These are phyloP conservation scores for Geotria australis DNA, from an alignment of 2,797 vertebrate genomes.

Conservation along the genomic window DNA sequence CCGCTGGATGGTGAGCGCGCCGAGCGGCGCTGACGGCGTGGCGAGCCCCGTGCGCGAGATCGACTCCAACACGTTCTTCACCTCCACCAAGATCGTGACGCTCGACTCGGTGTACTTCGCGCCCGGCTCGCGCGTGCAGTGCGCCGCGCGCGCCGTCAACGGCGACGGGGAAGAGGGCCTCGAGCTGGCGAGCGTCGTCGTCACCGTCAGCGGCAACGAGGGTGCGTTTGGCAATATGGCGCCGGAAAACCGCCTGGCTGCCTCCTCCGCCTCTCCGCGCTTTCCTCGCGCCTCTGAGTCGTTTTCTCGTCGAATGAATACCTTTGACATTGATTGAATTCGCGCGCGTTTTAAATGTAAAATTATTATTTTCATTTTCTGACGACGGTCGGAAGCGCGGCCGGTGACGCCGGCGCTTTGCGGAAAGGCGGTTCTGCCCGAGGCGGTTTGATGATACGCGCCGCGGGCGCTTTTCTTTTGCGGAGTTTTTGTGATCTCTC, in stretches of 20 bases:
- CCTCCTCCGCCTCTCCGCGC: no score
- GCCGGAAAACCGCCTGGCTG: no score
- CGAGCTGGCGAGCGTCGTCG: constrained; percentile 41
- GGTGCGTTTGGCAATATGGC: constrained; percentile 20
- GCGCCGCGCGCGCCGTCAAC: constrained; percentile 52
- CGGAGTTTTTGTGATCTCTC: no score
- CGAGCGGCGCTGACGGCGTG: constrained; percentile 40
- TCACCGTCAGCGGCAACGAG: constrained; percentile 31
- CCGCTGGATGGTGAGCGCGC: constrained; percentile 59
- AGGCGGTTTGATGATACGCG: no score
- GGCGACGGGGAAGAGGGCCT: constrained; percentile 40
- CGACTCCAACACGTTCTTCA: constrained; percentile 85
- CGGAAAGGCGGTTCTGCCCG: no score
- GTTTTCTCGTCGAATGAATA: no score
- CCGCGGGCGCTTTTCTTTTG: no score
- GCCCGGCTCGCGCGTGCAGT: constrained; percentile 53
- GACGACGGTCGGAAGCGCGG: no score
- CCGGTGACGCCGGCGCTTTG: no score
- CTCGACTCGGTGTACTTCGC: constrained; percentile 79
- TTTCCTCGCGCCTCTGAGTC: no score
- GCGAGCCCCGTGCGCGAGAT: constrained; percentile 61
- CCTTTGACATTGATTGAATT: no score
- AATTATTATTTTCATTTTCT: no score
- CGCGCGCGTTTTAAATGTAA: neutral
- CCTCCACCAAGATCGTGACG: constrained; percentile 57